Base-by-base conservation (phyloP, 1,140 invertebrate genomes). In the Hydropsyche tenuis region DNA sequence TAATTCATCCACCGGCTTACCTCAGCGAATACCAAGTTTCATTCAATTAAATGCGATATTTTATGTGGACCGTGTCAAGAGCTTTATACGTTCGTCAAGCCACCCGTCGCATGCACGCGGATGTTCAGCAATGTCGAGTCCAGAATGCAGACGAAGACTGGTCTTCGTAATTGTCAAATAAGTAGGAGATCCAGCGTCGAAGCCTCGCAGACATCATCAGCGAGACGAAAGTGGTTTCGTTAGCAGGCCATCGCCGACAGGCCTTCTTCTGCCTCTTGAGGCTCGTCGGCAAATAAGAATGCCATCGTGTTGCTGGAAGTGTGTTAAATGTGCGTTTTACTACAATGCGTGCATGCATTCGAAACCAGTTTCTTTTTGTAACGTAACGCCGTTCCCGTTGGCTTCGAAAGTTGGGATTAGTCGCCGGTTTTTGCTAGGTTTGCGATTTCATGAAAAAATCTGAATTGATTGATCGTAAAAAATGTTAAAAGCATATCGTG, bases 301-400 rank as follows among this genome's bases (percentile, higher is more conserved):
- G n/a, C n/a, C n/a, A n/a, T n/a, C n/a, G n/a, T n/a, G n/a, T n/a
- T 43, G 45, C 22, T 7, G 9, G 65, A 51, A 69, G 66, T 53
- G 45, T 69, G 43, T 63, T 63, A 63, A 63, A 63, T 63, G 60
- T 27, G 60, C 23, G 60, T 63, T n/a, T 48, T 18, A 53, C 16
- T 18, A 18, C 16, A 7, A 53, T 53, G 20, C 16, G 16, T 53
- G 20, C 48, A 53, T 46, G 16, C 45, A 16, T 20, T 18, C 53
- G 23, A 25, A 75, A 75, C 73, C 63, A 42, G 73, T 75, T 75
- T 65, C 62, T 75, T 27, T 69, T 72, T 12, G 73, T 75, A 72
- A 72, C 73, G 63, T 75, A 75, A 75, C 73, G 71, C 69, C 73
- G 63, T 75, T 75, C 73, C 73, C 73, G 73, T 75, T 75, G 73